phyloP scores from a whole-genome alignment of 2,888 invertebrate genomes.

The Sinopyrophorus schimmeli region DNA sequence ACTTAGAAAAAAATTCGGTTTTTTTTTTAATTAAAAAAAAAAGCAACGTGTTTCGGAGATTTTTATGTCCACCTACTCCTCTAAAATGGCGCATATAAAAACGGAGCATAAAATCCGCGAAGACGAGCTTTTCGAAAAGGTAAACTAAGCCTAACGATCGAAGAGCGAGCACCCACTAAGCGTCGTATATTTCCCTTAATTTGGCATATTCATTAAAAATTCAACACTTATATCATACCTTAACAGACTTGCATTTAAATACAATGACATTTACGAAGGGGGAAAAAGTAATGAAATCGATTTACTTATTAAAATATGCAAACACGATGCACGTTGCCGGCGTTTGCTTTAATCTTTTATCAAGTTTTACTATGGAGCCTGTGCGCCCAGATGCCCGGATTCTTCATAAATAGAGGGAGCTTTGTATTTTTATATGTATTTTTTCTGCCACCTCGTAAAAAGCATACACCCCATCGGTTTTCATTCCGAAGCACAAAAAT shows the following conservation, averaged over 20 bases:
- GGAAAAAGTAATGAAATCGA: conserved; percentile 38
- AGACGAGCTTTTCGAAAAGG: too few relatives aligned
- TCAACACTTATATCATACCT: not conserved
- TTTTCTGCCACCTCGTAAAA: too few relatives aligned
- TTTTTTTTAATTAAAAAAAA: too few relatives aligned
- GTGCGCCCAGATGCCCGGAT: conserved; percentile 46
- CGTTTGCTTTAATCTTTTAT: conserved; percentile 40
- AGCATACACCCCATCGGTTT: too few relatives aligned
- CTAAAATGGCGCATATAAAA: too few relatives aligned
- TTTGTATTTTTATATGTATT: too few relatives aligned
- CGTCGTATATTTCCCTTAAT: not conserved
- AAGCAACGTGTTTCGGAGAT: too few relatives aligned
- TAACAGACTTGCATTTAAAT: conserved; percentile 8
- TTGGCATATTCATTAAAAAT: conserved; percentile 1
- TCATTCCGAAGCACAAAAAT: not conserved
- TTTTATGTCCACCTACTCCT: too few relatives aligned
- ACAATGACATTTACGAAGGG: conserved; percentile 19
- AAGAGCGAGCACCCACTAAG: too few relatives aligned
- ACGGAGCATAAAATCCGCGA: too few relatives aligned
- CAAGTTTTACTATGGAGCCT: conserved; percentile 33
- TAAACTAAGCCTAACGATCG: too few relatives aligned
- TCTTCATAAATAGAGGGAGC: conserved; percentile 51
- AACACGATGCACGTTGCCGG: conserved; percentile 29
- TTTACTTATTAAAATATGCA: conserved; percentile 38
- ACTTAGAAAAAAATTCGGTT: too few relatives aligned